Evolutionary conservation across 2,888 invertebrate genomes (phyloP).

Genomic region (Eristalis pertinax): DNA sequence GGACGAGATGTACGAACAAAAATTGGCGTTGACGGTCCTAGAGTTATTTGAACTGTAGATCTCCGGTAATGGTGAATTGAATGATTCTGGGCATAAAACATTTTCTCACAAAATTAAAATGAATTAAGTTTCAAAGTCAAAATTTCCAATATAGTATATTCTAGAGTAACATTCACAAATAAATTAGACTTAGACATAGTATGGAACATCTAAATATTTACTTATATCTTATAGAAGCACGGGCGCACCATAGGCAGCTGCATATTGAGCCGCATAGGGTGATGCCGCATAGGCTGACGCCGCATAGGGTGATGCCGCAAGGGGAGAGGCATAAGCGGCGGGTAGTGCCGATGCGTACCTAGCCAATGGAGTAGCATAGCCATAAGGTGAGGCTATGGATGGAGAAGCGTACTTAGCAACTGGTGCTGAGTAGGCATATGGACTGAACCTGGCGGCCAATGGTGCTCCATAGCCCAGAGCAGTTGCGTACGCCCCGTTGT

Average conservation of each 20-base stretch:
- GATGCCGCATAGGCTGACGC: conserved; percentile 74
- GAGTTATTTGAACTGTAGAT: too few relatives aligned
- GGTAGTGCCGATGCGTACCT: conserved; percentile 51
- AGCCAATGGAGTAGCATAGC: conserved; percentile 26
- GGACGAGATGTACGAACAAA: too few relatives aligned
- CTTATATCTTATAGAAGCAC: not conserved
- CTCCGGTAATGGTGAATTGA: too few relatives aligned
- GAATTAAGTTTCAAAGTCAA: not conserved
- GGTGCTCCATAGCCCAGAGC: conserved; percentile 77
- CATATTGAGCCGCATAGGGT: conserved; percentile 71
- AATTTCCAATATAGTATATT: not conserved
- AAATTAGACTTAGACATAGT: not conserved
- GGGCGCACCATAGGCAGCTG: conserved; percentile 57
- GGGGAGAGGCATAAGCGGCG: conserved; percentile 68
- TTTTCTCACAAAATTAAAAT: not conserved
- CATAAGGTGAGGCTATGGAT: conserved; percentile 57
- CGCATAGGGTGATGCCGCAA: conserved; percentile 73
- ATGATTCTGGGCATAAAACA: not conserved
- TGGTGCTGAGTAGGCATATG: conserved; percentile 37
- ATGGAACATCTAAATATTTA: not conserved
- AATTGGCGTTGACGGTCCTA: too few relatives aligned
- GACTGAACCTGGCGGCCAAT: conserved; percentile 75
- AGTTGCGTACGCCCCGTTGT: conserved; percentile 79
- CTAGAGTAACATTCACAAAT: not conserved
- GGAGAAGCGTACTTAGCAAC: conserved; percentile 73